Conservation (phyloP, 2,888 invertebrate genomes). For the Callosobruchus maculatus region DNA sequence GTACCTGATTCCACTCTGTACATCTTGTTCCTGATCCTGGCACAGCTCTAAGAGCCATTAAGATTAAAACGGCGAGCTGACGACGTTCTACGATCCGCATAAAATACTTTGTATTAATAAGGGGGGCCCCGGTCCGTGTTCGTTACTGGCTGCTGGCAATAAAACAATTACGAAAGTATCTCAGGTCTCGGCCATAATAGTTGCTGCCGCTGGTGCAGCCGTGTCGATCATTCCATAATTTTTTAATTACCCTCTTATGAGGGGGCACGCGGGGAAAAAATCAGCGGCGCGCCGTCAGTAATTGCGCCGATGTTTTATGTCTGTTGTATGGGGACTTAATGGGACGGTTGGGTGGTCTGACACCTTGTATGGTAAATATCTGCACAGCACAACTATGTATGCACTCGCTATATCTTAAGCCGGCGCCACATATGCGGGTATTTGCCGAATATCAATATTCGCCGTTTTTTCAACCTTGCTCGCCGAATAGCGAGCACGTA, state of each 20-base stretch:
- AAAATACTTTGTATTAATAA: conserved; percentile 12
- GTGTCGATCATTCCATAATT: neutral
- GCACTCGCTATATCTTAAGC: too few species aligned
- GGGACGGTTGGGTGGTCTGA: neutral
- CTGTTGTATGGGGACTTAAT: neutral
- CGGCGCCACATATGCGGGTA: too few species aligned
- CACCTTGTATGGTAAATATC: neutral
- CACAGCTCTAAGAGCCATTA: neutral
- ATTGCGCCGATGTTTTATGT: neutral
- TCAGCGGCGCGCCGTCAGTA: neutral
- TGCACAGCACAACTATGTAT: neutral
- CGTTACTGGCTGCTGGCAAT: conserved; percentile 8
- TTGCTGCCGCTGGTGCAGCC: neutral
- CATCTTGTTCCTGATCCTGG: neutral
- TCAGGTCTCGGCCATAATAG: neutral
- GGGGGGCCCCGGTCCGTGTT: conserved; percentile 1
- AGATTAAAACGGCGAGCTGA: neutral
- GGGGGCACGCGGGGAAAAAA: neutral
- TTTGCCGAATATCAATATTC: too few species aligned
- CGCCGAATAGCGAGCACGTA: too few species aligned
- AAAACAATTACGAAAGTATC: conserved; percentile 11
- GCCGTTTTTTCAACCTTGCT: too few species aligned
- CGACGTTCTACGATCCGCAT: neutral
- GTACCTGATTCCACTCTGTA: too few species aligned
- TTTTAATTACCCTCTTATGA: neutral